Percentiles rank a stretch among this genome's conserved stretches.
phyloP scores from a whole-genome alignment of 1,140 invertebrate species.

The Coelopa frigida region DNA sequence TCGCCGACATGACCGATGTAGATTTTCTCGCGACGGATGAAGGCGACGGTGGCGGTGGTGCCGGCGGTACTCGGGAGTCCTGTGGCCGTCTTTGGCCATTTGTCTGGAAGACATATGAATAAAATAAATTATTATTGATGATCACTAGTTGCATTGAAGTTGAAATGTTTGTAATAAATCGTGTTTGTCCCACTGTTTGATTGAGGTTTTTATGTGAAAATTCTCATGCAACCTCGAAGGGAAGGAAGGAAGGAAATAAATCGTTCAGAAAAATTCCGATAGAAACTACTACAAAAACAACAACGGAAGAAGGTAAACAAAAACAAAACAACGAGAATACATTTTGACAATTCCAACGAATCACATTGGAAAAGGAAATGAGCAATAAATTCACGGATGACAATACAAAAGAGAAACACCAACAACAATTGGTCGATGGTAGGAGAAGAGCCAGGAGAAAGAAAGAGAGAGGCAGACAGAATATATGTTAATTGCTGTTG shows the following conservation, averaged over 20 bases:
- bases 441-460: too few relatives aligned
- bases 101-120: conserved; percentile 53
- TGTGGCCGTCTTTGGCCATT: conserved; percentile 89
- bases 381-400: too few relatives aligned
- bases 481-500: too few relatives aligned
- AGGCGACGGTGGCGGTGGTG: conserved; percentile 91
- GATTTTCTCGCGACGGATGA: conserved; percentile 88
- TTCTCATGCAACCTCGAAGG: neutral
- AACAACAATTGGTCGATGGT: too few relatives aligned
- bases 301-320: conserved; percentile 9
- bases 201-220: neutral
- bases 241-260: conserved; percentile 2
- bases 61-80: conserved; percentile 93
- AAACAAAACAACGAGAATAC: conserved; percentile 2
- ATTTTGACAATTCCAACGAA: neutral
- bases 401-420: too few relatives aligned
- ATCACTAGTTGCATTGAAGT: neutral
- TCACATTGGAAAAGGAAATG: too few relatives aligned
- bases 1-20: conserved; percentile 98
- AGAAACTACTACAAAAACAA: neutral
- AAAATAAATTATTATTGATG: neutral
- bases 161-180: neutral
- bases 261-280: neutral
- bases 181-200: too few relatives aligned
- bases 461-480: too few relatives aligned